Base-by-base conservation (phyloP, 2,888 invertebrate genomes). In the Empis livida region DNA sequence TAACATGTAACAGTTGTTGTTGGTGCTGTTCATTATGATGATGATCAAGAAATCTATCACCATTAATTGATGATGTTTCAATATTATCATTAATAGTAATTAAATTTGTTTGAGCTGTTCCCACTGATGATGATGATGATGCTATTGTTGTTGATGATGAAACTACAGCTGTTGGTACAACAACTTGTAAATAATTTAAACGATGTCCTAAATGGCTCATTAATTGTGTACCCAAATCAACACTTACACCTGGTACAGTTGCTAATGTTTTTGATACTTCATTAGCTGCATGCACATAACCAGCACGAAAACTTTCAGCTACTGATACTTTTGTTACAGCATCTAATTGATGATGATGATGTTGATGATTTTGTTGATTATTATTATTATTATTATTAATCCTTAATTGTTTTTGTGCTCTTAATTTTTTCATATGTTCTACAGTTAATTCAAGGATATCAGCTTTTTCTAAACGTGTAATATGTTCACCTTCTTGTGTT, bases 121-220 rank as follows among this genome's bases (percentile, higher is more conserved):
- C 44, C 30, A 8, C 5, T 39, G 13, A 11, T 39, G 6, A 3
- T 39, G 23, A 5, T 27, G 41, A 2, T 43, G 42, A 3, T 31
- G 32, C 6, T 48, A 30, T 11, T 30, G 37, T 3, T 31, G 32
- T 20, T 38, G 41, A 20, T 16, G 44, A 41, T 20, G 32, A 15
- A 1, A 55, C 55, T 11, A 57, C 55, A 45, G 59, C 46, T 1
- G 63, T 61, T 13, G 67, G 67, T 40, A 68, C 68, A 45, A 68
- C 64, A 17, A 68, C 67, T 60, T 68, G 67, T 48, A 68, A 49
- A 46, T 68, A 67, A 54, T 89, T 90, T 52, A 91, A 75, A 38
- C 85, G 79, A 72, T 88, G 86, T 10, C 90, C 91, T 55, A 92
- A 76, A 67, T 91, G 91, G 46, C 90, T 87, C 90, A 91, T 90